Conservation (phyloP, 2,888 invertebrate genomes). For the Copidosoma aretas region DNA sequence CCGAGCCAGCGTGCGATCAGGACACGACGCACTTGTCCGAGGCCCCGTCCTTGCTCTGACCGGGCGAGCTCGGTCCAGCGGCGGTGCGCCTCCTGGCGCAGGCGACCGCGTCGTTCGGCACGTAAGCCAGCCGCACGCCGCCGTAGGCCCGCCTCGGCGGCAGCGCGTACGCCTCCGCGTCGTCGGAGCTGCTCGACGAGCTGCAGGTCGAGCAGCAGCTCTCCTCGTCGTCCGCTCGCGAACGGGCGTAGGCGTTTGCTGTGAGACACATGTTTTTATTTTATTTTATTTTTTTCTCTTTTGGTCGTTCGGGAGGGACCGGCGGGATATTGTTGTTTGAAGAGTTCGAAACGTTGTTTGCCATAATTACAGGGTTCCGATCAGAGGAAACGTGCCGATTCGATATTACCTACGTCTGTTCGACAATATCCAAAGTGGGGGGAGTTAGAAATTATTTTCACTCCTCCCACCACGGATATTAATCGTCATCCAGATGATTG, state of each 20-base stretch:
- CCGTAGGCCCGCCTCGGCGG: constrained; percentile 85
- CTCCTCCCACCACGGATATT: too few relatives aligned
- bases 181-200: constrained; percentile 84
- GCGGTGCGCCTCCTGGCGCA: constrained; percentile 72
- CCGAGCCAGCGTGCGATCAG: constrained; percentile 66
- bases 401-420: too few relatives aligned
- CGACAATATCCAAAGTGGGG: too few relatives aligned
- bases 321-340: too few relatives aligned
- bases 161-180: constrained; percentile 85
- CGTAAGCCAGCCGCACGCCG: constrained; percentile 89
- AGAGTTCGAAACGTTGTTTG: too few relatives aligned
- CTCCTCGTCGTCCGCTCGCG: constrained; percentile 60
- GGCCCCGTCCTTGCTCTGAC: constrained; percentile 63
- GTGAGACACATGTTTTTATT: background rate
- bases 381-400: too few relatives aligned
- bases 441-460: too few relatives aligned
- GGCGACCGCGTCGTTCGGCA: constrained; percentile 89
- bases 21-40: constrained; percentile 87
- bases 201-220: constrained; percentile 89
- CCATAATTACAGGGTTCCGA: too few relatives aligned
- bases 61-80: constrained; percentile 30
- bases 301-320: too few relatives aligned
- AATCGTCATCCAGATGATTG: too few relatives aligned
- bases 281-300: background rate
- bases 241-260: background rate